A percentile compares a stretch with the other conserved stretches of the same genome.
These are phyloP conservation scores for Lasioglossum malachurum DNA, from an alignment of 2,888 invertebrate species.

Conservation along the genomic window DNA sequence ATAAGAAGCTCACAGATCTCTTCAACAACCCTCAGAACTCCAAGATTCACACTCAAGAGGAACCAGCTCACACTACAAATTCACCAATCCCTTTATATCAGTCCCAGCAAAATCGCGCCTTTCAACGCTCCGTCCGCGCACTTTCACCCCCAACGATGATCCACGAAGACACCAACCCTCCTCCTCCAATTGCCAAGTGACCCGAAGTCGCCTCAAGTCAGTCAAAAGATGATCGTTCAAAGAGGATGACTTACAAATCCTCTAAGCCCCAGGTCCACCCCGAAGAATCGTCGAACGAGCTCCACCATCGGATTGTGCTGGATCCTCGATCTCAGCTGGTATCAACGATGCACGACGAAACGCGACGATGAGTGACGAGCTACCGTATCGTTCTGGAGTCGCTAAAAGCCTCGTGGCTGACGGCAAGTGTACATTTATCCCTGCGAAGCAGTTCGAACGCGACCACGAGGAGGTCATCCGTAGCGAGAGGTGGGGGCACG, in stretches of 20 bases:
- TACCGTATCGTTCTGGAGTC: constrained; percentile 66
- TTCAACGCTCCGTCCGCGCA: neutral
- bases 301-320: neutral
- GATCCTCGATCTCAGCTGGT: constrained; percentile 12
- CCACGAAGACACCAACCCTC: neutral
- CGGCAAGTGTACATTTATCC: constrained; percentile 84
- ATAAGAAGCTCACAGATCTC: neutral
- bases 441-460: constrained; percentile 80
- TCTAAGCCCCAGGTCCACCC: constrained; percentile 65
- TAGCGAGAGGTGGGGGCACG: constrained; percentile 71
- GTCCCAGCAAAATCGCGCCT: neutral
- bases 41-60: neutral
- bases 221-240: neutral
- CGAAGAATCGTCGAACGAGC: neutral
- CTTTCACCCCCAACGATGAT: neutral
- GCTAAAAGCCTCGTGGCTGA: constrained; percentile 81
- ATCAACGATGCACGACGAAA: constrained; percentile 35
- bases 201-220: neutral
- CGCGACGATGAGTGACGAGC: constrained; percentile 59
- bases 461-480: constrained; percentile 83
- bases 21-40: neutral
- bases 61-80: neutral
- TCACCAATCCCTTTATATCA: neutral
- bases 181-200: neutral
- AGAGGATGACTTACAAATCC: constrained; percentile 76